Evolutionary conservation across 1,140 invertebrate species (phyloP).

Genomic region (Diachasma alloeum): DNA sequence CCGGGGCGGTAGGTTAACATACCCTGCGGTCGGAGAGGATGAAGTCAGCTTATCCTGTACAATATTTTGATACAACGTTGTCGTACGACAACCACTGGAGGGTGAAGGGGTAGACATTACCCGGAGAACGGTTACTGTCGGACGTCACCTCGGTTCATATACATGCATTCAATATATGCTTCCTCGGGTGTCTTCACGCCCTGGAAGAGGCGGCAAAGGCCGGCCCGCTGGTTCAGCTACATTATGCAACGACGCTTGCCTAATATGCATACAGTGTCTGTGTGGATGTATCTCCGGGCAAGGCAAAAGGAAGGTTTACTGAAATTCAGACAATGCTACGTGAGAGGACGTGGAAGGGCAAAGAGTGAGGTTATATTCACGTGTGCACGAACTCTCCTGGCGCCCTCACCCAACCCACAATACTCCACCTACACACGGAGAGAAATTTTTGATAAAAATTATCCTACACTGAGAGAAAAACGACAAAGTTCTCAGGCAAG

Average conservation of each 20-base stretch:
- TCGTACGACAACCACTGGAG: neutral
- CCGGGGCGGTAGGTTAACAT: neutral
- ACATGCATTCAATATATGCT: neutral
- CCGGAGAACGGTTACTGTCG: neutral
- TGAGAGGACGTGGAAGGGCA: neutral
- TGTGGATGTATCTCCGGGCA: neutral
- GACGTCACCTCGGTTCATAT: neutral
- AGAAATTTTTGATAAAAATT: too few relatives aligned
- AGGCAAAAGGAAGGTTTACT: neutral
- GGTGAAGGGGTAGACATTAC: neutral
- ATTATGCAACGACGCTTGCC: conserved; percentile 36
- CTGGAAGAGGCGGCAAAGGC: conserved; percentile 33
- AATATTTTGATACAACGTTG: neutral
- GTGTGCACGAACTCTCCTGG: neutral
- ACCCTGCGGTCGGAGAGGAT: neutral
- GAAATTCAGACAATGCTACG: neutral
- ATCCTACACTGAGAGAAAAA: too few relatives aligned
- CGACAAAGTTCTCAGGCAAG: too few relatives aligned
- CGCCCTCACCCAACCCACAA: neutral
- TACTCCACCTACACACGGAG: too few relatives aligned
- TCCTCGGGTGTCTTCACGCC: neutral
- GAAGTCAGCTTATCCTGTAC: neutral
- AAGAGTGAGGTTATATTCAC: neutral
- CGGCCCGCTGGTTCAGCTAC: conserved; percentile 33
- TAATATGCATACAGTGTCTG: conserved; percentile 10